phyloP scores from a whole-genome alignment of 2,888 invertebrate species.

The Nemoura dubitans region DNA sequence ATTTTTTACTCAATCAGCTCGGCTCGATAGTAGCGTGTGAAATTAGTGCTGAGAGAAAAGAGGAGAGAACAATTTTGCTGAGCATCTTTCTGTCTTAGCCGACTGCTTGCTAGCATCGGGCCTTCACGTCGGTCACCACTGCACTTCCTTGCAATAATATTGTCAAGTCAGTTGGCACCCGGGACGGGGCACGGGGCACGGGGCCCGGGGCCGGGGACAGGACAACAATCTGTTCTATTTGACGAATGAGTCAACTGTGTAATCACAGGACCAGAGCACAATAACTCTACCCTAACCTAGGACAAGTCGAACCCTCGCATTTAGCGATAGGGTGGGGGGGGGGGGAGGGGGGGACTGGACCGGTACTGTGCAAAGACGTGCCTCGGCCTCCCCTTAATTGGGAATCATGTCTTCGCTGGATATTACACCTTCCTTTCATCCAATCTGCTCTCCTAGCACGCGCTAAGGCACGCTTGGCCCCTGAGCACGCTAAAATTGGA shows the following conservation, averaged over 20 bases:
- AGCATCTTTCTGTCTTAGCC: too few species aligned
- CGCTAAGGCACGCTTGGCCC: too few species aligned
- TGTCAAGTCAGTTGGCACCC: neutral
- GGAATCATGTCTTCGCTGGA: neutral
- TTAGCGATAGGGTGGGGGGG: neutral
- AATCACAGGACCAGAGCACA: slow-evolving; percentile 1
- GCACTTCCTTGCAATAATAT: neutral
- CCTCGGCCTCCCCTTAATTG: neutral
- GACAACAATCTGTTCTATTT: neutral
- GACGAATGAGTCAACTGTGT: slow-evolving; percentile 26
- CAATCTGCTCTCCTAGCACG: neutral
- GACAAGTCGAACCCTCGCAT: slow-evolving; percentile 20
- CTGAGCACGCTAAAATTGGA: neutral
- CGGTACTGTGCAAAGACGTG: neutral
- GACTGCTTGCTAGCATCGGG: too few species aligned
- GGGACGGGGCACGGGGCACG: too few species aligned
- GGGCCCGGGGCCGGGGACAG: too few species aligned
- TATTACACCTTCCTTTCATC: neutral
- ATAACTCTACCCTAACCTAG: slow-evolving; percentile 26
- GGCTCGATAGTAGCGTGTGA: too few species aligned
- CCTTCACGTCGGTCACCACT: neutral
- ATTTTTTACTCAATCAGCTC: too few species aligned
- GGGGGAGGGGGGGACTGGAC: too few species aligned
- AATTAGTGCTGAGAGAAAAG: too few species aligned
- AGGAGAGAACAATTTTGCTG: too few species aligned